Base-by-base conservation (phyloP, 2,797 vertebrate species). In the Galago senegalensis region DNA sequence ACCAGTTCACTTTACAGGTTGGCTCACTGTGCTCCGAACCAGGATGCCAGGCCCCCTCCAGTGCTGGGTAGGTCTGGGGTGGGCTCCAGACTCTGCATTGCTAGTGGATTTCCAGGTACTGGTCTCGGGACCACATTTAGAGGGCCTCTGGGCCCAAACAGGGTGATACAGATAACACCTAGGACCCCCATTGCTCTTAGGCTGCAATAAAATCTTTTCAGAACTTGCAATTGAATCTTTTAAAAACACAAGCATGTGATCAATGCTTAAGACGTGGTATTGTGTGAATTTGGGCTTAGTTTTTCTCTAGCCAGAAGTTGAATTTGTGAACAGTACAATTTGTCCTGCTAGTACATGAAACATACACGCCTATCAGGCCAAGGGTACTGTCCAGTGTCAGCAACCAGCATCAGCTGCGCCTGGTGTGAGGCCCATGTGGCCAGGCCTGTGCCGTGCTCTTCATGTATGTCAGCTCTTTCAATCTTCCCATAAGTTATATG, bases 1-100 rank as follows among this genome's bases (percentile, higher is more conserved):
- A 23, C 2, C 0, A 0, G 23, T 34, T 49, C 17, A 1, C 75
- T 31, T 8, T 1, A 25, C 17, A n/a, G 25, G 2, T 11, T 14
- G n/a, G 31, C 37, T 65, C 67, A 20, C 25, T 14, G 2, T 20
- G 17, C 34, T 79, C n/a, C 23, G 40, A 31, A n/a, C n/a, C 20
- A 31, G 63, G 60, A 7, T 1, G 2, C 40, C 17, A 40, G 40
- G 23, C 25, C 65, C 46, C 8, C 31, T 4, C 23, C 11, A 14
- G 18, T 1, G 2, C 27, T 29, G 27, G 0, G 8, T 5, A 18
- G 16, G 11, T 7, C 37, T 25, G 9, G 12, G n/a, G 7, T 31
- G 17, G 43, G 20, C 17, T 6, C 3, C 0, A 9, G 63, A 49
- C 12, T 75, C 72, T 8, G 21, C 8, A 1, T 4, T 63, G 69